phyloP scores from a whole-genome alignment of 2,797 vertebrate genomes.

The Gallirallus australis region DNA sequence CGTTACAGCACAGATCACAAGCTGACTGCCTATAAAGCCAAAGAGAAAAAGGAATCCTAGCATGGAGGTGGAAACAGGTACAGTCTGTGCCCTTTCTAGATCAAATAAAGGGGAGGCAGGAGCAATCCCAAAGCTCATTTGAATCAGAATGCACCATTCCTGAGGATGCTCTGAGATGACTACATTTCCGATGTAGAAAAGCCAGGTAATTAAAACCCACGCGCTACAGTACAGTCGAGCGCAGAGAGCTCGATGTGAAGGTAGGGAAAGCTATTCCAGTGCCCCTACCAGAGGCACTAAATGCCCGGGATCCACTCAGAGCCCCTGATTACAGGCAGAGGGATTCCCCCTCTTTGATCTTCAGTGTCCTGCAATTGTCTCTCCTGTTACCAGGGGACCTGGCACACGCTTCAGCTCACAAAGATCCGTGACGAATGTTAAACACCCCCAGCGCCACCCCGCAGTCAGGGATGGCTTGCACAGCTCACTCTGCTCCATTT shows the following conservation, averaged over 20 bases:
- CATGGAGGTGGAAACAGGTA: slow-evolving; percentile 39
- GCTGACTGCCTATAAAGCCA: not conserved
- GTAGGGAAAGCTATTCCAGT: not conserved
- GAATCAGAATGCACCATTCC: slow-evolving; percentile 44
- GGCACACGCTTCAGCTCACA: slow-evolving; percentile 60
- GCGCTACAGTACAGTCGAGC: not conserved
- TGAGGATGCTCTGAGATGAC: slow-evolving; percentile 17
- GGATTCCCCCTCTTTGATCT: slow-evolving; percentile 73
- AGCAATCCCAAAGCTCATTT: slow-evolving; percentile 46
- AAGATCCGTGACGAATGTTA: slow-evolving; percentile 48
- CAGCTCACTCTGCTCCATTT: slow-evolving; percentile 70
- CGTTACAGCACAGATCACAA: slow-evolving; percentile 27
- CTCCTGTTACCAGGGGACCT: slow-evolving; percentile 58
- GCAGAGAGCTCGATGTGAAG: not conserved
- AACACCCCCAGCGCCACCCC: slow-evolving; percentile 44
- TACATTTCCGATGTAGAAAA: not conserved
- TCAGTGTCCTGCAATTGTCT: slow-evolving; percentile 61
- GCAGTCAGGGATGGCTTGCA: slow-evolving; percentile 42
- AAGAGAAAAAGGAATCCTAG: slow-evolving; percentile 26
- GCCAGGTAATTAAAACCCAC: slow-evolving; percentile 56
- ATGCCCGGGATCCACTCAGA: slow-evolving; percentile 33
- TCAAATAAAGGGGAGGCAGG: slow-evolving; percentile 51
- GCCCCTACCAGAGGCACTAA: not conserved
- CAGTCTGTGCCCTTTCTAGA: slow-evolving; percentile 50
- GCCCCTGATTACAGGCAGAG: slow-evolving; percentile 45